Conservation (phyloP, 2,888 invertebrate species). For the Drosophila buzzatii region DNA sequence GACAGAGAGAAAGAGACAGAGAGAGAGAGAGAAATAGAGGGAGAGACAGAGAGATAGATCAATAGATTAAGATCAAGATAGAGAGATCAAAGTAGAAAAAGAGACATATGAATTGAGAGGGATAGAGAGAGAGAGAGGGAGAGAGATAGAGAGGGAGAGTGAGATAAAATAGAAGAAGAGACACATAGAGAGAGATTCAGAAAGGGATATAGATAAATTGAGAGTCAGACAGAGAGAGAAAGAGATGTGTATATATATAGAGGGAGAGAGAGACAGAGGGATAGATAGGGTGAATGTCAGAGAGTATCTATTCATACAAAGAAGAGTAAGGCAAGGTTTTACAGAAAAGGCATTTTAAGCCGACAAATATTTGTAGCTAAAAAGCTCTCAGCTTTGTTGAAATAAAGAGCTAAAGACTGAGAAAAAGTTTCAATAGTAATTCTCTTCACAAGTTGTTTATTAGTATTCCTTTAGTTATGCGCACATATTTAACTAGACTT, state of each 20-base stretch:
- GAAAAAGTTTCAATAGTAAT: background rate
- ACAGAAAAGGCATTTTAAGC: too few species aligned
- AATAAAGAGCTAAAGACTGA: too few species aligned
- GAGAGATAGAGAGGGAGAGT: background rate
- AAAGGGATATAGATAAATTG: background rate
- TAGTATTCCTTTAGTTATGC: background rate
- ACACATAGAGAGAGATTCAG: background rate
- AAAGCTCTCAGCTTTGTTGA: too few species aligned
- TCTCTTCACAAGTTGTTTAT: background rate
- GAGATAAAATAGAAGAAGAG: background rate
- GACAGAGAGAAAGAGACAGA: background rate
- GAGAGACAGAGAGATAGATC: too few species aligned
- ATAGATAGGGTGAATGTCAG: background rate
- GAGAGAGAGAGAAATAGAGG: background rate
- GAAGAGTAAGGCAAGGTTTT: too few species aligned
- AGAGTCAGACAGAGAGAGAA: too few species aligned
- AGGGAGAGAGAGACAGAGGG: background rate
- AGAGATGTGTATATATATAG: too few species aligned
- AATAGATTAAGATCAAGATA: too few species aligned
- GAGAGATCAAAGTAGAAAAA: background rate
- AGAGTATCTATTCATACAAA: too few species aligned
- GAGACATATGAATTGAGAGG: background rate
- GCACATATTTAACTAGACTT: too few species aligned
- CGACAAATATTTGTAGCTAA: too few species aligned
- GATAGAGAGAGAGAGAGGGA: background rate